Evolutionary conservation across 2,113 vertebrate genomes (phyloP).

Genomic region (Hemiscyllium ocellatum): DNA sequence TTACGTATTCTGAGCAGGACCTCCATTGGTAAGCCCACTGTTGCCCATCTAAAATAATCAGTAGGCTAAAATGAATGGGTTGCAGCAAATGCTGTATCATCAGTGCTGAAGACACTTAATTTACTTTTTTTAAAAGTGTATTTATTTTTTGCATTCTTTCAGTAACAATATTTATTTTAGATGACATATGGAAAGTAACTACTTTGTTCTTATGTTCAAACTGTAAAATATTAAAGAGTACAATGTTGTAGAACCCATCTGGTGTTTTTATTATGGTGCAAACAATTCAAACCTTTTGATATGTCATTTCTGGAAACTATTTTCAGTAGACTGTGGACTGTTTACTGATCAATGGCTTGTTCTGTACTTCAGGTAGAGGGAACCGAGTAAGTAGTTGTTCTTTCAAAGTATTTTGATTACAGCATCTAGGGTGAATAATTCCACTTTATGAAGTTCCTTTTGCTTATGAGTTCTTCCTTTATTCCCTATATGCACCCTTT

Average conservation of each 20-base stretch:
- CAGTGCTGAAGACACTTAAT: slow-evolving; percentile 19
- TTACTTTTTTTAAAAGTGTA: slow-evolving; percentile 29
- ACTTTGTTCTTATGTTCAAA: slow-evolving; percentile 33
- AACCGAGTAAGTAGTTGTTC: background rate
- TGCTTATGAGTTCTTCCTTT: background rate
- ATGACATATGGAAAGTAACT: slow-evolving; percentile 32
- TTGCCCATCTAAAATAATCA: background rate
- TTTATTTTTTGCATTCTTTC: slow-evolving; percentile 35
- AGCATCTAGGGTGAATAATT: background rate
- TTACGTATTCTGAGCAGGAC: background rate
- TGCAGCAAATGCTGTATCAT: slow-evolving; percentile 21
- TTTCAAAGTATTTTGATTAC: background rate
- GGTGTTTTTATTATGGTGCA: slow-evolving; percentile 29
- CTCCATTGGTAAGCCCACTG: background rate
- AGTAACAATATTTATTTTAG: slow-evolving; percentile 31
- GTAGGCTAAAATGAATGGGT: slow-evolving; percentile 13
- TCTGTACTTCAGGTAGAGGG: background rate
- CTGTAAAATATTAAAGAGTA: slow-evolving; percentile 33
- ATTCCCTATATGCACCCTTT: background rate
- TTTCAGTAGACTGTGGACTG: background rate
- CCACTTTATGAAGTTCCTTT: background rate
- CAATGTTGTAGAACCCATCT: slow-evolving; percentile 22
- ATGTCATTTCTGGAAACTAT: background rate
- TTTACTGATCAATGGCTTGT: background rate
- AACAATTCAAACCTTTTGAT: background rate